phyloP scores from a whole-genome alignment of 2,113 vertebrate species.

The Spea multiplicata region DNA sequence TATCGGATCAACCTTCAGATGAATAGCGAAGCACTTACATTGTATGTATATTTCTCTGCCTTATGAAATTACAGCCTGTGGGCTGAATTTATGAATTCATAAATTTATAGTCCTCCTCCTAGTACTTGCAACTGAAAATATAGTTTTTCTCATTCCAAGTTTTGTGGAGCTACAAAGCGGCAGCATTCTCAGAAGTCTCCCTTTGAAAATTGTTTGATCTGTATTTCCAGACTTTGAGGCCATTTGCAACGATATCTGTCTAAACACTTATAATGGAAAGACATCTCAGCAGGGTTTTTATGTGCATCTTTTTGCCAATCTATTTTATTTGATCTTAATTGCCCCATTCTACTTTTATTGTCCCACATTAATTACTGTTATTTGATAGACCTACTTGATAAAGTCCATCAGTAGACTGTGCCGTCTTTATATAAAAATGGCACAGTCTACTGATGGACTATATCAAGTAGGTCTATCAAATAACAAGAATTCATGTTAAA shows the following conservation, averaged over 20 bases:
- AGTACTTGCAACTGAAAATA: conserved; percentile 24
- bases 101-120: neutral
- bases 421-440: no score
- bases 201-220: conserved; percentile 30
- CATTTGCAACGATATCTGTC: conserved; percentile 17
- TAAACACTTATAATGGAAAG: conserved; percentile 8
- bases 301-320: neutral
- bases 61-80: conserved; percentile 14
- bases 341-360: no score
- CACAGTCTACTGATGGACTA: no score
- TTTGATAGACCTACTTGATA: no score
- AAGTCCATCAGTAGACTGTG: no score
- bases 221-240: neutral
- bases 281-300: neutral
- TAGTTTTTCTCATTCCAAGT: neutral
- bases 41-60: conserved; percentile 3
- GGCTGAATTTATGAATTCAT: no score
- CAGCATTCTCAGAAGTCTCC: conserved; percentile 16
- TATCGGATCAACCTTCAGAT: neutral
- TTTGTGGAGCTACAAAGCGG: conserved; percentile 9
- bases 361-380: no score
- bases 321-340: neutral
- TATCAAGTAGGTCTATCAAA: no score
- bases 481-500: no score
- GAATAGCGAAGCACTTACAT: neutral